Evolutionary conservation across 2,113 vertebrate genomes (phyloP).

Genomic region (Sinocyclocheilus rhinocerous): DNA sequence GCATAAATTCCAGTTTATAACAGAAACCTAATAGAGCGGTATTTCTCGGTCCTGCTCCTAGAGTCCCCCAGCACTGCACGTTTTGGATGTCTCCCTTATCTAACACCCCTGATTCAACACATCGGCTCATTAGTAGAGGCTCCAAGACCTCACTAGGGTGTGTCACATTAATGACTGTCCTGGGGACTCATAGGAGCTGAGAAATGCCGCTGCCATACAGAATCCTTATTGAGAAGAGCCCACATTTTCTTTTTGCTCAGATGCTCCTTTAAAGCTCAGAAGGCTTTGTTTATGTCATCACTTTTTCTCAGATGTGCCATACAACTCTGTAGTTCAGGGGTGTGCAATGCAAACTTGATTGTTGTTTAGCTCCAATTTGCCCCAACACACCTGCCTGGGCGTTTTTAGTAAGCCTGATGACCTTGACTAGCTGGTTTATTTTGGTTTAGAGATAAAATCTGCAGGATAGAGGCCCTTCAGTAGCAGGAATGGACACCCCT

Average conservation of each 20-base stretch:
- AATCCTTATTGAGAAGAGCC: background rate
- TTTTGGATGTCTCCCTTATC: conserved; percentile 25
- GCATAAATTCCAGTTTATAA: conserved; percentile 22
- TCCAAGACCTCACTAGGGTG: conserved; percentile 11
- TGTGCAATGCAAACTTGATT: background rate
- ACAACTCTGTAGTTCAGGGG: background rate
- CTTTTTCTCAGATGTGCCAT: background rate
- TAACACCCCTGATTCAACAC: conserved; percentile 7
- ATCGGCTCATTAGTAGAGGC: background rate
- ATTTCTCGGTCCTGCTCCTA: background rate
- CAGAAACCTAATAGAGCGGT: background rate
- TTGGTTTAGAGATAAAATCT: background rate
- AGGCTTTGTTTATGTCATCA: background rate
- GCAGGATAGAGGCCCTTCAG: background rate
- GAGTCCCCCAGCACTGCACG: background rate
- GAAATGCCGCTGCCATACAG: background rate
- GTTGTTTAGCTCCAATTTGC: background rate
- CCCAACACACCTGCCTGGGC: background rate
- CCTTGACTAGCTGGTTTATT: background rate
- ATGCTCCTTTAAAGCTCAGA: background rate
- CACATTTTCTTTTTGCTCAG: background rate
- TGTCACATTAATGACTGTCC: conserved; percentile 18
- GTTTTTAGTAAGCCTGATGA: background rate
- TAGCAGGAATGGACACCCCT: background rate
- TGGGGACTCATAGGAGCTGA: background rate